Base-by-base conservation (phyloP, 2,797 vertebrate species). In the Chromis chromis region DNA sequence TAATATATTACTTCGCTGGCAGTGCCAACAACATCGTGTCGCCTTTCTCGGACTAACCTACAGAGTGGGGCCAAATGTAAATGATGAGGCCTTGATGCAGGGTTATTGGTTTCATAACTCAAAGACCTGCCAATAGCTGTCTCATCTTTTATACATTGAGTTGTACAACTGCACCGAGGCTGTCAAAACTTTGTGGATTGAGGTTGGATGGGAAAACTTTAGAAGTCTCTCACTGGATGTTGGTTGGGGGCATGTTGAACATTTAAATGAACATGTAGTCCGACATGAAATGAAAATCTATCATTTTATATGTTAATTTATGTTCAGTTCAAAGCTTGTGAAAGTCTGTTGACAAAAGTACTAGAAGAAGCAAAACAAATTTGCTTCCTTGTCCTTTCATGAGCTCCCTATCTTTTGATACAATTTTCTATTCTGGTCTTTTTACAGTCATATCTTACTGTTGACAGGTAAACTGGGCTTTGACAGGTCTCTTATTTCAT, bases 91-190 rank as follows among this genome's bases (percentile, higher is more conserved):
- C 85, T 90, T 90, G 78, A 85, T 24, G 79, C 79, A 49, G 53
- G 55, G 70, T 82, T 90, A 88, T 88, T 89, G 86, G 83, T 84
- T 88, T 89, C 85, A 92, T 93, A 92, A 91, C 76, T 93, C 90
- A 91, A 65, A 64, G 58, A 70, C 69, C 80, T 89, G 92, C 87
- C 90, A 89, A 92, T 91, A 86, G 58, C 69, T 67, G 52, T 74
- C 91, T 93, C 86, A 92, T 94, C 79, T 93, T 94, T 92, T 89
- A 92, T 92, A 93, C 86, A 92, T 89, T 13, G 59, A 76, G 57
- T 74, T 78, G 79, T 79, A 74, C 70, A 70, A 67, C 70, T 83
- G 82, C 78, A 59, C 68, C 40, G 22, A 82, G 66, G 61, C 81
- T 91, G 90, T 91, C 89, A 88, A 88, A 92, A 89, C 67, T 86